Conservation (phyloP, 2,888 invertebrate species). For the Smittia sp. region DNA sequence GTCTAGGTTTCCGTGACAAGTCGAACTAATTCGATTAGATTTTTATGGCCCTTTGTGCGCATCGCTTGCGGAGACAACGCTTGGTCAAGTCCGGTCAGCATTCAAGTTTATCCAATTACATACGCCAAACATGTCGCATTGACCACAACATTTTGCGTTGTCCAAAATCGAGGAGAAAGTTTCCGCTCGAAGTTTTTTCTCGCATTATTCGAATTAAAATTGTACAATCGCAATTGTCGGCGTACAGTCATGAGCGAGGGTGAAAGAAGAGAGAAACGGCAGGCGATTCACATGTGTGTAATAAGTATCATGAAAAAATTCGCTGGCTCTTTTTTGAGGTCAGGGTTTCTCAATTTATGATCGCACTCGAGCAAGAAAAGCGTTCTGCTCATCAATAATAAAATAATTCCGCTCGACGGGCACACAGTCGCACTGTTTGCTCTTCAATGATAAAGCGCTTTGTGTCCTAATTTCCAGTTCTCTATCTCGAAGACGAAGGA, state of each 20-base stretch:
- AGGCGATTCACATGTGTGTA: constrained; percentile 27
- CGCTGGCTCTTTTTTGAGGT: constrained; percentile 35
- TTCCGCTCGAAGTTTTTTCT: constrained; percentile 9
- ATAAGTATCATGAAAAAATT: constrained; percentile 29
- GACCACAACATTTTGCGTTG: background rate
- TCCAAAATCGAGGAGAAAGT: constrained; percentile 16
- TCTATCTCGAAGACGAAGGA: background rate
- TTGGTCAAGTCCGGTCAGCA: too few species aligned
- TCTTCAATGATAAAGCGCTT: constrained; percentile 13
- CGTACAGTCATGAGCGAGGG: constrained; percentile 3
- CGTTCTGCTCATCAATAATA: constrained; percentile 6
- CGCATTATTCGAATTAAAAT: constrained; percentile 21
- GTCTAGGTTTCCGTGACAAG: too few species aligned
- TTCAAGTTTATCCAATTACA: too few species aligned
- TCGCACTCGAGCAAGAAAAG: background rate
- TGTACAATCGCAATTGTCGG: constrained; percentile 11
- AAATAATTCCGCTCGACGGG: background rate
- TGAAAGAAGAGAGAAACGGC: background rate
- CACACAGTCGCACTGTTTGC: constrained; percentile 7
- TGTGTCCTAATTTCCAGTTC: background rate
- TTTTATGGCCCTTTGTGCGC: too few species aligned
- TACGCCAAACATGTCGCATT: too few species aligned
- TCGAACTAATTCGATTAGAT: too few species aligned
- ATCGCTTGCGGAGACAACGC: too few species aligned
- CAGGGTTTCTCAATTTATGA: constrained; percentile 35